These are phyloP conservation scores for Tauraco erythrolophus DNA, from an alignment of 2,113 vertebrate genomes.

Conservation along the genomic window DNA sequence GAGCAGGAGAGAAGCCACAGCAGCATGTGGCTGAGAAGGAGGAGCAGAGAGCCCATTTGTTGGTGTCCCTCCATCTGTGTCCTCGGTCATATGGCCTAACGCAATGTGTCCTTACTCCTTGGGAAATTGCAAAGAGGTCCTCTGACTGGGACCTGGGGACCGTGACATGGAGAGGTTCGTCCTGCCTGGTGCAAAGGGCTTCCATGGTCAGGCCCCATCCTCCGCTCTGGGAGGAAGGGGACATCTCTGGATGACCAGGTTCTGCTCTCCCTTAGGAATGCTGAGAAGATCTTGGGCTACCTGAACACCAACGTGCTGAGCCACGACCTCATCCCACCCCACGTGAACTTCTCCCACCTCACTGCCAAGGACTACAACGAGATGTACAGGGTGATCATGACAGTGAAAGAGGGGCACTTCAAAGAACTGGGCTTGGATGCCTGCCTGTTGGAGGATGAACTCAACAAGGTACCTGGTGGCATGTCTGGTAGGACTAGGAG, in stretches of 20 bases:
- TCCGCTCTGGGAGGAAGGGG: background rate
- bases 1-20: background rate
- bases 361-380: conserved; percentile 90
- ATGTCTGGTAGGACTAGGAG: background rate
- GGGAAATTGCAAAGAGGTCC: background rate
- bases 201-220: background rate
- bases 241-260: background rate
- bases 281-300: conserved; percentile 94
- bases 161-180: background rate
- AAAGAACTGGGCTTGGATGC: conserved; percentile 88
- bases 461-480: conserved; percentile 87
- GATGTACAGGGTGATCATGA: conserved; percentile 95
- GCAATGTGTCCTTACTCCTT: background rate
- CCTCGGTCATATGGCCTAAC: background rate
- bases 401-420: conserved; percentile 90
- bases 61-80: background rate
- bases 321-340: conserved; percentile 92
- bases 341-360: conserved; percentile 97
- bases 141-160: too few relatives aligned
- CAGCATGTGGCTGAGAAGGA: background rate
- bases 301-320: conserved; percentile 89
- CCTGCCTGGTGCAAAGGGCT: background rate
- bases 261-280: conserved; percentile 81
- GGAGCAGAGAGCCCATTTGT: background rate
- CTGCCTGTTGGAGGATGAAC: conserved; percentile 92